A percentile compares a stretch with the other conserved stretches of the same genome.
Evolutionary conservation across 2,888 invertebrate species (phyloP).

Genomic region (Andrena dorsata): DNA sequence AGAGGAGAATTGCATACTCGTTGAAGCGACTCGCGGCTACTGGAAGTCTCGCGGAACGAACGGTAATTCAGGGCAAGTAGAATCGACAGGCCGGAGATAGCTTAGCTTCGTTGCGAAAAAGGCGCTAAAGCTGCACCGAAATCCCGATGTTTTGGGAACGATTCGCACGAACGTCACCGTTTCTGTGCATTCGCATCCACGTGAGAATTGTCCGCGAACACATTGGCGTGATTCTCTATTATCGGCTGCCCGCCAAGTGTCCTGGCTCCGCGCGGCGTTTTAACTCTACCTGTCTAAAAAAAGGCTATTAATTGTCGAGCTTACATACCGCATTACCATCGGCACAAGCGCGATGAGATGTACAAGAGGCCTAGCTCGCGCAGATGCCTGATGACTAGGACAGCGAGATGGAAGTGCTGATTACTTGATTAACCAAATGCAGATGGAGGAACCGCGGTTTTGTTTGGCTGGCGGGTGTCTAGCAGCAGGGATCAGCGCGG

Average conservation of each 20-base stretch:
- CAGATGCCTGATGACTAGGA: not conserved
- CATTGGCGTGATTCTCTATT: constrained; percentile 1
- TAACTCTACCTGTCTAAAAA: constrained; percentile 10
- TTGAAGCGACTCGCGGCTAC: not conserved
- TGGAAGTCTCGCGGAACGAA: not conserved
- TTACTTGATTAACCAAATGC: constrained; percentile 30
- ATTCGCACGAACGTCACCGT: not conserved
- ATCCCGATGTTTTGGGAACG: not conserved
- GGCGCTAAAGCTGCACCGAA: not conserved
- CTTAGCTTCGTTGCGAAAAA: not conserved
- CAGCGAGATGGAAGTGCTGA: constrained; percentile 5
- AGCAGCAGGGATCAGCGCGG: constrained; percentile 47
- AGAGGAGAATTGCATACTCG: no score
- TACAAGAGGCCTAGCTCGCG: not conserved
- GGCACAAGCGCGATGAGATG: not conserved
- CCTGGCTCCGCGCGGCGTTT: not conserved
- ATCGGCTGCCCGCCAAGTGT: constrained; percentile 10
- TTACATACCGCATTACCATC: not conserved
- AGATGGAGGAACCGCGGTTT: constrained; percentile 15
- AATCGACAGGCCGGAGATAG: not conserved
- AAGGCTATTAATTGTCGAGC: constrained; percentile 23
- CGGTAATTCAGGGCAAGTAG: constrained; percentile 23
- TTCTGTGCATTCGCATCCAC: not conserved
- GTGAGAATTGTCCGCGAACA: constrained; percentile 4
- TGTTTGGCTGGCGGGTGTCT: constrained; percentile 36